phyloP scores from a whole-genome alignment of 2,797 vertebrate species.

The Holocentrus rufus region DNA sequence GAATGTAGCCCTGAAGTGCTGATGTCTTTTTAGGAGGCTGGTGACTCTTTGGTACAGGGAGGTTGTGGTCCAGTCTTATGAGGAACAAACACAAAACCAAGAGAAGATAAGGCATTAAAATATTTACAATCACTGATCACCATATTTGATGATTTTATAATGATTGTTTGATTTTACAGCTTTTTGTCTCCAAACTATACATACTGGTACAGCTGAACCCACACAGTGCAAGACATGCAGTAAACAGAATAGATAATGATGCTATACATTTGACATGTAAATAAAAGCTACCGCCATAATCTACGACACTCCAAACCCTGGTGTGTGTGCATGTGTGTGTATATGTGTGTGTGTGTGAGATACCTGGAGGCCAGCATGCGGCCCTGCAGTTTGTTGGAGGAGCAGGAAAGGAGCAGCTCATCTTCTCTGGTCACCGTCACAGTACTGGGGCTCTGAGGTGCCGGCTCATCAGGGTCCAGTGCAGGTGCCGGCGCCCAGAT shows the following conservation, averaged over 20 bases:
- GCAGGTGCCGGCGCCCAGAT: conserved; percentile 7
- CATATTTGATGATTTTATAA: neutral
- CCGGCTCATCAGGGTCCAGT: conserved; percentile 21
- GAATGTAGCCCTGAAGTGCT: conserved; percentile 29
- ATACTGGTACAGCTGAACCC: neutral
- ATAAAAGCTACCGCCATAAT: neutral
- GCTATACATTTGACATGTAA: neutral
- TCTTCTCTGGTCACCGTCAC: conserved; percentile 78
- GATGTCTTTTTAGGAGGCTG: conserved; percentile 32
- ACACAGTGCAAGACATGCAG: neutral
- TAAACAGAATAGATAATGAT: neutral
- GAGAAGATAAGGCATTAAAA: no score
- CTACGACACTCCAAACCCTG: fast-evolving
- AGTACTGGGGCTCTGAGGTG: conserved; percentile 29
- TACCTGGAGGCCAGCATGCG: conserved; percentile 77
- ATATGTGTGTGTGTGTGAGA: conserved; percentile 2
- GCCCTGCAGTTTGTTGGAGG: conserved; percentile 65
- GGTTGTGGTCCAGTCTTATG: conserved; percentile 62
- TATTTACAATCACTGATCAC: neutral
- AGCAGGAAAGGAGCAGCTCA: conserved; percentile 78
- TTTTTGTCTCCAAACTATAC: neutral
- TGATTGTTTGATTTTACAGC: neutral
- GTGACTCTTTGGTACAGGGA: conserved; percentile 52
- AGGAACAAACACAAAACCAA: neutral
- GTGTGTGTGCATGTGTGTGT: neutral